Evolutionary conservation across 2,113 vertebrate genomes (phyloP), one percentile per base, ranked within the genome.

Genomic region (Ictidomys tridecemlineatus): DNA sequence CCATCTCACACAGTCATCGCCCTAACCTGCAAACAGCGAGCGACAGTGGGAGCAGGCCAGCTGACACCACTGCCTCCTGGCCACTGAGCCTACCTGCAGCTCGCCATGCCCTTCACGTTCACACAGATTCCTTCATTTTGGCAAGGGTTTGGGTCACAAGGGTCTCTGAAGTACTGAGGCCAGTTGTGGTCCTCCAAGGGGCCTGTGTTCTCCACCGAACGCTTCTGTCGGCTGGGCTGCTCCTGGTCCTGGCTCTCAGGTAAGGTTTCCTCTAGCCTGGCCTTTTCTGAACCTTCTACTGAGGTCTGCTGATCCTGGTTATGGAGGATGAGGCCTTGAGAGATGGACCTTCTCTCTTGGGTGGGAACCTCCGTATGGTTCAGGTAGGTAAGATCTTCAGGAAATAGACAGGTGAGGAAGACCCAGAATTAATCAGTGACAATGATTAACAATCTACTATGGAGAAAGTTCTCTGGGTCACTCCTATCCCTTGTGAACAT

Each of bases 51-150:
- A 48, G 48, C 69, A 8, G 32, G 24, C 51, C 53, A 37, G 26
- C 18, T 14, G 10, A 2, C 37, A 32, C 32, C 32, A 24, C 58
- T 24, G 10, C 24, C 51, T 10, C 24, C 28, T 0, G 0, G 22
- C 26, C 74, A 1, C 11, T 2, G 45, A 28, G 8, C 98, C 51
- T 98, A 99, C 99, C 99, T 99, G 99, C 99, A 99, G 73, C 97
- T 99, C 16, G 98, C 98, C 98, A 73, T 97, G 5, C 99, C 99
- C 69, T 98, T 98, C 85, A 94, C 97, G 0, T 97, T 98, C 95
- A 99, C 98, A 95, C 99, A 99, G 80, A 98, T 34, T 24, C 99
- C 99, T 0, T 98, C 98, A 9, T 99, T 99, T 34, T 98, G 98
- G 86, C 99, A 99, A 14, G 98, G 99, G 92, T 99, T 99, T 5